Evolutionary conservation across 2,797 vertebrate species (phyloP).

Genomic region (Acomys russatus): DNA sequence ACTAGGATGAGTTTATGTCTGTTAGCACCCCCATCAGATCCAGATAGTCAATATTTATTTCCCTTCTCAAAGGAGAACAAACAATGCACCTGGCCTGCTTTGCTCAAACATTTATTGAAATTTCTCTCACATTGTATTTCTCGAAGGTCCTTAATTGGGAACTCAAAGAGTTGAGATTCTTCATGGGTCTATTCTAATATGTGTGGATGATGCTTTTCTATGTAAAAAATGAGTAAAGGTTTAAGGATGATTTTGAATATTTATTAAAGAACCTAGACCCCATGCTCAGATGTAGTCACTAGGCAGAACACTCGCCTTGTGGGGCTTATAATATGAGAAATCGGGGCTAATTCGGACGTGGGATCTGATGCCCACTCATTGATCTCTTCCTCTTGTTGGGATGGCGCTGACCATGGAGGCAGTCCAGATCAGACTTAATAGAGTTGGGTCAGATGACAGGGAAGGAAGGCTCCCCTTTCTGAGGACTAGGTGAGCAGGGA

Average conservation of each 20-base stretch:
- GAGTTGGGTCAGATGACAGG: no score
- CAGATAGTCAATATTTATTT: slow-evolving; percentile 27
- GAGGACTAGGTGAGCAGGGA: no score
- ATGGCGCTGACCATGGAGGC: no score
- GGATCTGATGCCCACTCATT: no score
- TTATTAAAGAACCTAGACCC: slow-evolving; percentile 41
- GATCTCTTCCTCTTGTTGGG: no score
- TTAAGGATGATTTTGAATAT: slow-evolving; percentile 32
- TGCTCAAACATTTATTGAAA: not conserved
- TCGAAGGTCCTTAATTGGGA: slow-evolving; percentile 46
- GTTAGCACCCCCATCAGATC: not conserved
- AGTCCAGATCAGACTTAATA: no score
- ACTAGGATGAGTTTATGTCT: not conserved
- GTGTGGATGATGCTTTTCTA: slow-evolving; percentile 16
- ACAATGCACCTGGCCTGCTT: not conserved
- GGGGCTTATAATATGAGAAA: no score
- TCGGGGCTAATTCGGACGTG: no score
- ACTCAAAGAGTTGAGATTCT: slow-evolving; percentile 41
- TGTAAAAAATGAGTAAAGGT: not conserved
- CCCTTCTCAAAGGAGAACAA: slow-evolving; percentile 20
- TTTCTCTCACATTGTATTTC: not conserved
- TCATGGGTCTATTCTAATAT: slow-evolving; percentile 8
- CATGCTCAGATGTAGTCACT: no score
- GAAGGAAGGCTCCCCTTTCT: no score
- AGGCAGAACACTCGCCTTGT: no score